A percentile compares a stretch with the other conserved stretches of the same genome.
Conservation (phyloP, 2,113 vertebrate genomes). For the Microcebus ravelobensis region DNA sequence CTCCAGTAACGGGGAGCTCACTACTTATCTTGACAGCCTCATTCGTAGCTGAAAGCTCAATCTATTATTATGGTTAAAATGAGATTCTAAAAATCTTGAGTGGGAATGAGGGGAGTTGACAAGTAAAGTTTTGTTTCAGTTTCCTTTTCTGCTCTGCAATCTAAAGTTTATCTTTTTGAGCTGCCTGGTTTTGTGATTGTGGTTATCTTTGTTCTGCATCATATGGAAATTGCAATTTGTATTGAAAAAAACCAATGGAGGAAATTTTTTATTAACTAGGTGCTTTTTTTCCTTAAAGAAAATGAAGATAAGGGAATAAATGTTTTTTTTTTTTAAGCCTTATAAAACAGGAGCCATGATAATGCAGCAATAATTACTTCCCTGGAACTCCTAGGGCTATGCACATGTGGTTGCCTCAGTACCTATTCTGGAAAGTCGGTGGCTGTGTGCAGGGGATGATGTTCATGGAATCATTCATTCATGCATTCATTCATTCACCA, state of each 20-base stretch:
- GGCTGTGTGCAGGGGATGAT: background rate
- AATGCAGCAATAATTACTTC: background rate
- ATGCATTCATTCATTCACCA: background rate
- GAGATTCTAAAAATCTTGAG: background rate
- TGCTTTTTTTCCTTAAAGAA: constrained; percentile 60
- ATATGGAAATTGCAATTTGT: constrained; percentile 69
- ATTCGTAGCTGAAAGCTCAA: background rate
- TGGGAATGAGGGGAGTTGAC: background rate
- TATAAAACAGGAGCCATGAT: constrained; percentile 11
- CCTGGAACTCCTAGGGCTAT: background rate
- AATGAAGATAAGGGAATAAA: constrained; percentile 66
- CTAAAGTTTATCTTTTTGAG: constrained; percentile 41
- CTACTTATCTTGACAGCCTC: background rate
- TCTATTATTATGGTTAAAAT: background rate
- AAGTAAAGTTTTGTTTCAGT: background rate
- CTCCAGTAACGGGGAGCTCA: background rate
- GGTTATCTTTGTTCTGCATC: constrained; percentile 67
- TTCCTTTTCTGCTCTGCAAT: constrained; percentile 55
- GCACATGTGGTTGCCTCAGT: background rate
- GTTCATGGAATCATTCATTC: background rate
- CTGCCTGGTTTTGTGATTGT: constrained; percentile 71
- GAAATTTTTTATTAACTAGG: constrained; percentile 76
- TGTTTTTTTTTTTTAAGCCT: background rate
- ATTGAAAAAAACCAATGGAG: constrained; percentile 58
- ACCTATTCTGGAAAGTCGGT: background rate